phyloP scores from a whole-genome alignment of 2,888 invertebrate species.

The Lydus trimaculatus region DNA sequence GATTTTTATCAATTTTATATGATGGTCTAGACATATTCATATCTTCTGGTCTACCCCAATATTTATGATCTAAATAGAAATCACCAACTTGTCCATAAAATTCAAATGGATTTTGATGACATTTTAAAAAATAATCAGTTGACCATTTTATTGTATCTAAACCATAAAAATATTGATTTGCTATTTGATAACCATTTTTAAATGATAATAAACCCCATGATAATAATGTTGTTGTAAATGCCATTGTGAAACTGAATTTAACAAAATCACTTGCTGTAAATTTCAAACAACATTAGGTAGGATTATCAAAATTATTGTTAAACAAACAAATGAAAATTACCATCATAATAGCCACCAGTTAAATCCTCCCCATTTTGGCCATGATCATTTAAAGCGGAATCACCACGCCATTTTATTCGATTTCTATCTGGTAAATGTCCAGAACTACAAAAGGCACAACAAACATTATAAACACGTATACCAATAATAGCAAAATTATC shows the following conservation, averaged over 20 bases:
- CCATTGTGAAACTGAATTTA: slow-evolving; percentile 67
- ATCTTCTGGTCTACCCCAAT: slow-evolving; percentile 71
- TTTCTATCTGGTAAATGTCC: slow-evolving; percentile 63
- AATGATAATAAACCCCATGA: slow-evolving; percentile 65
- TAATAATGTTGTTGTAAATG: slow-evolving; percentile 64
- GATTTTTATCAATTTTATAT: slow-evolving; percentile 64
- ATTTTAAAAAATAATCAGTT: slow-evolving; percentile 68
- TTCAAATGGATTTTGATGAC: slow-evolving; percentile 62
- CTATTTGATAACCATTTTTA: slow-evolving; percentile 60
- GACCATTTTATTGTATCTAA: slow-evolving; percentile 65
- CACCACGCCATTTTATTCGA: slow-evolving; percentile 64
- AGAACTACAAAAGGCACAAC: slow-evolving; percentile 49
- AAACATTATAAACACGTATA: too few relatives aligned
- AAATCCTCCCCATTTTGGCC: slow-evolving; percentile 64
- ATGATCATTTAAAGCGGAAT: slow-evolving; percentile 63
- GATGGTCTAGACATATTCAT: slow-evolving; percentile 66
- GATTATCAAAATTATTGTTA: too few relatives aligned
- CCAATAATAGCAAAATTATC: neutral
- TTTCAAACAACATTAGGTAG: too few relatives aligned
- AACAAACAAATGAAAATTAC: too few relatives aligned
- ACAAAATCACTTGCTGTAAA: slow-evolving; percentile 64
- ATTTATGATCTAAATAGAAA: slow-evolving; percentile 65
- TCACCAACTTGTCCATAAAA: slow-evolving; percentile 68
- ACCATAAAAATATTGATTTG: slow-evolving; percentile 60
- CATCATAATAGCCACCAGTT: slow-evolving; percentile 67